Evolutionary conservation across 92 coral and sea anemone species (phyloP).

Genomic region (Scolanthus callimorphus): DNA sequence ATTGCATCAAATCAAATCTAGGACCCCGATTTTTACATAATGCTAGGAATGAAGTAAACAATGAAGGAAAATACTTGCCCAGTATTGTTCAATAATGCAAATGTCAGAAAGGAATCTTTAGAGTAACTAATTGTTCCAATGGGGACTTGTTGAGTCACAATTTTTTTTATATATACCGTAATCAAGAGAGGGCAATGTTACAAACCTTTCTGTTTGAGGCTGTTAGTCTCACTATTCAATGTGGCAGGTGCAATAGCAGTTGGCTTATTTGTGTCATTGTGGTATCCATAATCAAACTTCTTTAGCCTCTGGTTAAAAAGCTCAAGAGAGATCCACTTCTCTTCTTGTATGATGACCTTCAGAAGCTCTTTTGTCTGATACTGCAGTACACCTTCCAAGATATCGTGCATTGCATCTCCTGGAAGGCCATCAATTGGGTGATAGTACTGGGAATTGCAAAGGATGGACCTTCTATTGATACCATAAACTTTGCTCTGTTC

Average conservation of each 20-base stretch:
- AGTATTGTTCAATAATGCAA: too few relatives aligned
- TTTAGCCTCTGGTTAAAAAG: conserved; percentile 30
- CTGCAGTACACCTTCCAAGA: conserved; percentile 56
- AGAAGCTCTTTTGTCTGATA: conserved; percentile 43
- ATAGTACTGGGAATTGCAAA: conserved; percentile 39
- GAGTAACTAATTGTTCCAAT: too few relatives aligned
- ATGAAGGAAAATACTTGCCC: too few relatives aligned
- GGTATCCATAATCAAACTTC: too few relatives aligned
- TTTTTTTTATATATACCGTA: too few relatives aligned
- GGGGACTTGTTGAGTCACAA: too few relatives aligned
- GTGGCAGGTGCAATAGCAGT: conserved; percentile 18
- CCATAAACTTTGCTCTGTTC: conserved; percentile 33
- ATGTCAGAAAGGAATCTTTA: too few relatives aligned
- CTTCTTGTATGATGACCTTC: conserved; percentile 26
- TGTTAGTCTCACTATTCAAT: conserved; percentile 23
- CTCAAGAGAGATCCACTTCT: conserved; percentile 41
- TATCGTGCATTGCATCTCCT: conserved; percentile 74
- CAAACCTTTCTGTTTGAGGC: not conserved
- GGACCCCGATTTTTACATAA: too few relatives aligned
- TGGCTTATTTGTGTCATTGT: conserved; percentile 56
- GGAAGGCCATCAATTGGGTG: conserved; percentile 58
- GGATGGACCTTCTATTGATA: conserved; percentile 13
- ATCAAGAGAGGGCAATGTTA: not conserved
- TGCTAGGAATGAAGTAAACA: too few relatives aligned
- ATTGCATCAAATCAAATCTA: too few relatives aligned